Evolutionary conservation across 2,888 invertebrate genomes (phyloP).

Genomic region (Drosophila diplacantha): DNA sequence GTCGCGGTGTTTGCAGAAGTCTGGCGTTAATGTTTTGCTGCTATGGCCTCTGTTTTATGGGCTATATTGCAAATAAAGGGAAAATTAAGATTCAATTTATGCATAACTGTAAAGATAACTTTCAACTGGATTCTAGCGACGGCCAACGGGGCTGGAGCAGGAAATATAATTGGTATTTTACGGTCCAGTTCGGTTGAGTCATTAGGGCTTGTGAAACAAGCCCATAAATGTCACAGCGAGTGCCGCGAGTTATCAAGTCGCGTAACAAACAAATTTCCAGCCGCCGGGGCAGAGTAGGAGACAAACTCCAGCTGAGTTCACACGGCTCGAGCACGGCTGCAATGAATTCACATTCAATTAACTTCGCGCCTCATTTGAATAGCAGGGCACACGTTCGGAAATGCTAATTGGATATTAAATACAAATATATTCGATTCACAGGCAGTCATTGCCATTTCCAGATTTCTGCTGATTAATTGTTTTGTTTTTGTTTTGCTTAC

Average conservation of each 20-base stretch:
- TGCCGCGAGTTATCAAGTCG: conserved; percentile 26
- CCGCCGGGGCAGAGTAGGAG: conserved; percentile 9
- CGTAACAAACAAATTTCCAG: conserved; percentile 24
- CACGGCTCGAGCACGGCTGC: conserved; percentile 33
- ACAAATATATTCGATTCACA: conserved; percentile 36
- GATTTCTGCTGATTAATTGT: conserved; percentile 58
- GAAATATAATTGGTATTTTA: conserved; percentile 22
- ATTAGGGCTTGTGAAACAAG: conserved; percentile 33
- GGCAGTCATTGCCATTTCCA: conserved; percentile 40
- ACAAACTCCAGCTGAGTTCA: conserved; percentile 38
- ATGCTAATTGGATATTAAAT: conserved; percentile 36
- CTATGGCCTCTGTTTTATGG: conserved; percentile 18
- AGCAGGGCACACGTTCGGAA: conserved; percentile 39
- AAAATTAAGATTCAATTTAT: conserved; percentile 25
- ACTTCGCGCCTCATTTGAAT: conserved; percentile 35
- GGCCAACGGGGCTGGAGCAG: conserved; percentile 5
- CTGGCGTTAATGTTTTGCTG: neutral
- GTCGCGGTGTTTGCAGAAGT: conserved; percentile 3
- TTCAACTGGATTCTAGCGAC: conserved; percentile 28
- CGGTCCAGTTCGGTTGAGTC: conserved; percentile 24
- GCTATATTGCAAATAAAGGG: conserved; percentile 23
- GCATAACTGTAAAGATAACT: conserved; percentile 30
- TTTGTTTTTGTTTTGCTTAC: conserved; percentile 51
- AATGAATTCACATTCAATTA: conserved; percentile 42
- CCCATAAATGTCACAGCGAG: conserved; percentile 32